Conservation (phyloP, 2,888 invertebrate species). For the Allolobophora icterica region DNA sequence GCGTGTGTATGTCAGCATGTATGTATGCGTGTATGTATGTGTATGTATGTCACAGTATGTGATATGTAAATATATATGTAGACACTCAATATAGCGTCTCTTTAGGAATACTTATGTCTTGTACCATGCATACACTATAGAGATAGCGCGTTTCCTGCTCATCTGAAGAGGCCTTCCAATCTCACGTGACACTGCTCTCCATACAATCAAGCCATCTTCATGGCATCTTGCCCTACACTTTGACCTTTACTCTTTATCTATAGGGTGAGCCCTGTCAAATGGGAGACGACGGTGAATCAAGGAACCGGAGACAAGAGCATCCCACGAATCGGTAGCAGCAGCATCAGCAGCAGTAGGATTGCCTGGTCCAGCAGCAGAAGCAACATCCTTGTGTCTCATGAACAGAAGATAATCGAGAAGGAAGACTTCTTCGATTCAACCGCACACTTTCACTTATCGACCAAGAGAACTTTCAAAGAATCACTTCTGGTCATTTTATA, state of each 20-base stretch:
- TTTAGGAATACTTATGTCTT: too few relatives aligned
- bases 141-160: too few relatives aligned
- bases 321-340: background rate
- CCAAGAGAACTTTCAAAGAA: constrained; percentile 85
- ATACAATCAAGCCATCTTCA: too few relatives aligned
- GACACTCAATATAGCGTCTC: too few relatives aligned
- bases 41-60: too few relatives aligned
- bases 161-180: too few relatives aligned
- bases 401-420: background rate
- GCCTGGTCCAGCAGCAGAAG: background rate
- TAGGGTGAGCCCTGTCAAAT: background rate
- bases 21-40: too few relatives aligned
- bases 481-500: background rate
- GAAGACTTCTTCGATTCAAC: constrained; percentile 83
- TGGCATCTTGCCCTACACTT: too few relatives aligned
- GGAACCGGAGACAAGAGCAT: background rate
- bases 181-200: too few relatives aligned
- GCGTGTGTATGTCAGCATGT: too few relatives aligned
- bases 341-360: background rate
- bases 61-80: too few relatives aligned
- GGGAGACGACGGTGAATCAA: background rate
- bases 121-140: too few relatives aligned
- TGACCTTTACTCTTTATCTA: background rate
- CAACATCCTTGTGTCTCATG: background rate
- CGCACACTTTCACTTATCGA: constrained; percentile 99